Evolutionary conservation across 2,113 vertebrate species (phyloP), one percentile per base, ranked within the genome.

Genomic region (Symphodus melops): DNA sequence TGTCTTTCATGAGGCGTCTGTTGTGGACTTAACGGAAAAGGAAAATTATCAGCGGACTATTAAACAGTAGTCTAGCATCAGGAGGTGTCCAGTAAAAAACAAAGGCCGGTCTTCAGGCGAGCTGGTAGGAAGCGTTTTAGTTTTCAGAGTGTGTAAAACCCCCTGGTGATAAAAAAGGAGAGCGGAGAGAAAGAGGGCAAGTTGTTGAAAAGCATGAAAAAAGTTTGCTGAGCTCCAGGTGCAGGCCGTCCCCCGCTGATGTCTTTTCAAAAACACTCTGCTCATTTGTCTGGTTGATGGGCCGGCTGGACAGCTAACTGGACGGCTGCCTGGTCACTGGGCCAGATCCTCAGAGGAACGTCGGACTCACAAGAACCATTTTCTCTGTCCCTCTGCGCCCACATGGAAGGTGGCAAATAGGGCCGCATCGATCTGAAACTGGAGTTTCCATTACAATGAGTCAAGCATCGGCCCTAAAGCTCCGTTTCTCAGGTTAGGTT

Each of bases 221-320:
- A 87, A 68, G 84, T 90, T 91, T 73, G 77, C 75, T 64, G 61
- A 84, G 89, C 86, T 90, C 88, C 86, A 93, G 90, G 90, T 90
- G 84, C 78, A 85, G 56, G 19, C 5, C 66, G 76, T 82, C 80
- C 86, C 89, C 88, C 53, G 88, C 90, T 88, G 81, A 53, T 61
- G 64, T 23, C 70, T 87, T 90, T 91, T 91, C 80, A 88, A 58
- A 73, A 82, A 87, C 54, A 89, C 82, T 92, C 83, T 21, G 79
- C 80, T 89, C 87, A 90, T 88, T 77, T 77, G 86, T 93, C 89
- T 86, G 83, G 79, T 91, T 92, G 89, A 88, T 68, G 73, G 89
- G 46, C 17, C 46, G 77, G 69, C 79, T 56, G 16, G 78, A 89
- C 82, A 92, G 81, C 69, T 66, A 64, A 59, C 85, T 88, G 92